Base-by-base conservation (phyloP, 2,113 vertebrate species). In the Osmerus mordax region DNA sequence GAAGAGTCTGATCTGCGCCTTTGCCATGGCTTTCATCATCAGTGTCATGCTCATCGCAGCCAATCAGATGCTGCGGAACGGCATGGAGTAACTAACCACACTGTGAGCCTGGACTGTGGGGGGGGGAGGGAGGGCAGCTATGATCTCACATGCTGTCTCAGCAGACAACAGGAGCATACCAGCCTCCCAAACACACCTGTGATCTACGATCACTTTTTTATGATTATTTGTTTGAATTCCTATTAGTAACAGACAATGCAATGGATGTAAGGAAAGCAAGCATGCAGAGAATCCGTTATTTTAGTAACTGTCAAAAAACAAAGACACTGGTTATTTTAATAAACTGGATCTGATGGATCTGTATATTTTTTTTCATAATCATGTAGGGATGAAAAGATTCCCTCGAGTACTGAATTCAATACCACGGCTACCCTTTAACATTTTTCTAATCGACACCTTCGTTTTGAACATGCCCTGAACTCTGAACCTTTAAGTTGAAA, bases 21-120 rank as follows among this genome's bases (percentile, higher is more conserved):
- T 99, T 16, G 97, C 97, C 61, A 98, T 99, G 95, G 97, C 97
- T 89, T 99, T 99, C 91, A 99, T 99, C 86, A 99, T 99, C 84
- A 99, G 97, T 71, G 97, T 99, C 89, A 98, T 99, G 97, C 89
- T 99, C 79, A 99, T 99, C 6, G 97, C 97, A 0, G 97, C 97
- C 92, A 99, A 99, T 89, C 97, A 99, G 93, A 99, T 99, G 93
- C 93, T 99, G 78, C 94, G 97, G 59, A 99, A 96, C 53, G 97
- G 97, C 91, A 99, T 99, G 97, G 96, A 99, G 91, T 99, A 95
- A 91, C 18, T 76, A 72, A 59, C 70, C 75, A 83, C 92, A 94
- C 92, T 94, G 93, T 91, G 94, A 91, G 76, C 90, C 80, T 71
- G 86, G 72, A 19, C n/a, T 1, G 55, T 56, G 55, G 55, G 55